Evolutionary conservation across 2,113 vertebrate species (phyloP), one percentile per base, ranked within the genome.

Genomic region (Vicugna pacos): DNA sequence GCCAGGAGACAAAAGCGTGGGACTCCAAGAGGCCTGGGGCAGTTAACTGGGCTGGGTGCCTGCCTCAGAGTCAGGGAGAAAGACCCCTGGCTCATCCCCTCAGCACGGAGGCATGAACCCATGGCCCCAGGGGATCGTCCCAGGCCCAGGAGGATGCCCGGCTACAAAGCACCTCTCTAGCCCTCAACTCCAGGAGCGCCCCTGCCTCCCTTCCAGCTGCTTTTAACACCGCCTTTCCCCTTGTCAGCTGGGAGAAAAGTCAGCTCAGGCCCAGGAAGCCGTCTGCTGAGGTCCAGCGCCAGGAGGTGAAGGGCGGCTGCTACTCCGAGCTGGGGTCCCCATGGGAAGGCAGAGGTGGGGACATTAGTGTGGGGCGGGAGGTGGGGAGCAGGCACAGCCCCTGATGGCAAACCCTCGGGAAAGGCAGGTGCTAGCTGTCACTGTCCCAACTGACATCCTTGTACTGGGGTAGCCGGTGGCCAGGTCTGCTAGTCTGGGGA

Each of bases 61-160:
- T 70, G 20, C 35, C 22, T 30, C 75, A 30, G 65, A 1, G 26
- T 9, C 2, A 0, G 35, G 30, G 72, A 58, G 77, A n/a, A 32
- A 17, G 12, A 9, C 72, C 38, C 28, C 0, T 0, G 0, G 16
- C 38, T n/a, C 73, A 17, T 2, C 0, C 4, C 38, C 32, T 35
- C 42, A 22, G 50, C 15, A 4, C 12, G 4, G n/a, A 1, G 22
- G 24, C 52, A 70, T 7, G 35, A 26, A 1, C 42, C 20, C 52
- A 19, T 1, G 16, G 22, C 46, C 84, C 65, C 67, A 26, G 42
- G 46, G 54, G 3, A 3, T 46, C 0, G 5, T 11, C n/a, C 24
- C 0, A 24, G 13, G 9, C 58, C 67, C 1, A 0, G 38, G 42
- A 60, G 28, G 52, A 17, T 2, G 28, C 22, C 32, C 0, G 1